Evolutionary conservation across 1,140 invertebrate species (phyloP).

Genomic region (Episyrphus balteatus): DNA sequence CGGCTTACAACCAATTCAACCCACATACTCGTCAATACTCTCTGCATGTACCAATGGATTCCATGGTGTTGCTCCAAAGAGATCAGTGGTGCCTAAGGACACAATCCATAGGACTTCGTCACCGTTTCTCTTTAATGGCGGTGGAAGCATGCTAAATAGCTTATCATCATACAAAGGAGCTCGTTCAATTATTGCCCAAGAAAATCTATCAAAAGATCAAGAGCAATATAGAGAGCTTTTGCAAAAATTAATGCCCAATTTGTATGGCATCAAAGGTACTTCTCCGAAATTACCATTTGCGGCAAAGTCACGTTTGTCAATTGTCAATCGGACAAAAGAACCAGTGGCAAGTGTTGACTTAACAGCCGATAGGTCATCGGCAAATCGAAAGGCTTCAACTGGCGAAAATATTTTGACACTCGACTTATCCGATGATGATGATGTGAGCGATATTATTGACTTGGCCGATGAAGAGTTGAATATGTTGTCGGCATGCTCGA

Average conservation of each 20-base stretch:
- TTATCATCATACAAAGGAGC: not conserved
- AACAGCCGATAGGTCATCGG: no score
- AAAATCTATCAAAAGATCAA: constrained; percentile 5
- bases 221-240: constrained; percentile 8
- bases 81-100: not conserved
- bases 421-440: constrained; percentile 7
- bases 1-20: constrained; percentile 1
- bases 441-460: constrained; percentile 9
- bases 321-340: no score
- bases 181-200: constrained; percentile 7
- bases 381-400: no score
- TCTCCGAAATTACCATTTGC: no score
- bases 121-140: no score
- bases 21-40: no score
- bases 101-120: no score
- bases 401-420: not conserved
- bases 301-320: no score
- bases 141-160: no score
- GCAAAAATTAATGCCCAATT: constrained; percentile 5
- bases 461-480: constrained; percentile 7
- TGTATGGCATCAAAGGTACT: constrained; percentile 1
- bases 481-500: constrained; percentile 6
- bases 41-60: not conserved
- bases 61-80: not conserved
- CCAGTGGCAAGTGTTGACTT: no score